phyloP scores from a whole-genome alignment of 2,113 vertebrate species.

The Thinocorus orbignyianus region DNA sequence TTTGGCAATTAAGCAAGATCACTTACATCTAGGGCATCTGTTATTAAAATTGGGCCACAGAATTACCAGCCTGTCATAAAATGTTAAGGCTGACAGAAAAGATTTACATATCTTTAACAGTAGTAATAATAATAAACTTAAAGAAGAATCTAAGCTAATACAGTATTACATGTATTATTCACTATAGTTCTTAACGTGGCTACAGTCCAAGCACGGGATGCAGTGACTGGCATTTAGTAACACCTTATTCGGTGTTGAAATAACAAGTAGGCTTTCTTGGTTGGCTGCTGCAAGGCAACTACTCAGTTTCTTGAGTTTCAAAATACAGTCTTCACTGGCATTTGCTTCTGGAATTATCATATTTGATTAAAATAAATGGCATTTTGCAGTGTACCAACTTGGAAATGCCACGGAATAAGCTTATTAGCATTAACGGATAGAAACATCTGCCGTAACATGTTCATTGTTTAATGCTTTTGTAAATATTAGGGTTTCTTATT shows the following conservation, averaged over 20 bases:
- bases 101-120: not conserved
- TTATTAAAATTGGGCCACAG: not conserved
- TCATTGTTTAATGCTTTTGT: not conserved
- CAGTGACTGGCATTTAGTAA: not conserved
- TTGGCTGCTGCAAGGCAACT: not conserved
- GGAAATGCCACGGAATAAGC: not conserved
- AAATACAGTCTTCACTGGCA: not conserved
- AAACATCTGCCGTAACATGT: not conserved
- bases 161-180: not conserved
- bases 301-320: conserved; percentile 1
- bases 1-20: not conserved
- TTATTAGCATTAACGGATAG: conserved; percentile 1
- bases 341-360: not conserved
- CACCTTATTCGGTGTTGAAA: not conserved
- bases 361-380: not conserved
- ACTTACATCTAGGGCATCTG: not conserved
- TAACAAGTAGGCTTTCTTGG: not conserved
- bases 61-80: not conserved
- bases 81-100: not conserved
- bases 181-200: not conserved
- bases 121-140: not conserved
- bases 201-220: not conserved
- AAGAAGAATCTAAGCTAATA: not conserved
- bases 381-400: not conserved
- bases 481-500: not conserved